Evolutionary conservation across 2,113 vertebrate species (phyloP).

Genomic region (Lates calcarifer): DNA sequence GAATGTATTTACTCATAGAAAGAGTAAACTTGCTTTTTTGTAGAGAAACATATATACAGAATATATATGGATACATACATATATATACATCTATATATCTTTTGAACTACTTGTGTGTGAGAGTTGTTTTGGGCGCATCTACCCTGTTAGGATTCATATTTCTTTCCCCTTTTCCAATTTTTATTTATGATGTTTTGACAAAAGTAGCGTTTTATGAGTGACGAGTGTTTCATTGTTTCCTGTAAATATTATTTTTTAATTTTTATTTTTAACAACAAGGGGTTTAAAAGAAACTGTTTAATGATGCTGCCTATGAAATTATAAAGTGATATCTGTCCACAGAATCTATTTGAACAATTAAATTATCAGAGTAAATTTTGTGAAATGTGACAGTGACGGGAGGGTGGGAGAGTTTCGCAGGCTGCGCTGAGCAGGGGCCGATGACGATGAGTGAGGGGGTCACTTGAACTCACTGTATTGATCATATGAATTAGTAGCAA

Average conservation of each 20-base stretch:
- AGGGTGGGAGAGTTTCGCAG: conserved; percentile 41
- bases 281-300: conserved; percentile 65
- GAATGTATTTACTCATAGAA: conserved; percentile 85
- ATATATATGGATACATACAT: conserved; percentile 76
- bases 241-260: conserved; percentile 79
- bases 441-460: conserved; percentile 39
- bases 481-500: conserved; percentile 78
- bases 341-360: conserved; percentile 61
- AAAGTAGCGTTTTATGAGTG: conserved; percentile 63
- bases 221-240: conserved; percentile 39
- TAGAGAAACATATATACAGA: conserved; percentile 79
- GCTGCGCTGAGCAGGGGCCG: conserved; percentile 45
- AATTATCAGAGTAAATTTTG: conserved; percentile 55
- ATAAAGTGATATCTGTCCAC: conserved; percentile 72
- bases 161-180: conserved; percentile 42
- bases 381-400: conserved; percentile 60
- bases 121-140: conserved; percentile 69
- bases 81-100: conserved; percentile 77
- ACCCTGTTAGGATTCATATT: conserved; percentile 63
- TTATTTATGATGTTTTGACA: conserved; percentile 53
- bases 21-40: conserved; percentile 80
- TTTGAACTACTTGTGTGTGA: conserved; percentile 74
- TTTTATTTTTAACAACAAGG: conserved; percentile 59
- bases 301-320: conserved; percentile 69
- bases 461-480: conserved; percentile 71